These are phyloP conservation scores for Brachionus paranguensis DNA, from an alignment of 1,140 invertebrate species.

Conservation along the genomic window DNA sequence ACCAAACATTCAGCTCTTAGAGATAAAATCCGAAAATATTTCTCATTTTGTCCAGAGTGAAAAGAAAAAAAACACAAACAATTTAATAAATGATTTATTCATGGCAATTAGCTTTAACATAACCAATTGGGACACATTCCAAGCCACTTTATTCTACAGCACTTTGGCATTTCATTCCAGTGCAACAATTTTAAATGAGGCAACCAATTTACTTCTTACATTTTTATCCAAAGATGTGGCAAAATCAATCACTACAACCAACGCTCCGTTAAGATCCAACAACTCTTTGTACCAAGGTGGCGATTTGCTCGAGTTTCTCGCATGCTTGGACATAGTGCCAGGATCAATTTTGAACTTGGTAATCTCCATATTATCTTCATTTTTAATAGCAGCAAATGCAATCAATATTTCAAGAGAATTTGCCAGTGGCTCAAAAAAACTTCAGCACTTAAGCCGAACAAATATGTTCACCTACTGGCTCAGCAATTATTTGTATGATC, in stretches of 20 bases:
- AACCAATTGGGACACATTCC: neutral
- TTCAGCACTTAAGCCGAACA: neutral
- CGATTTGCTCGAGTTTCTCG: conserved; percentile 17
- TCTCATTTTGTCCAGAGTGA: neutral
- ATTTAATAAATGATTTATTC: neutral
- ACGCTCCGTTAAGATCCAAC: neutral
- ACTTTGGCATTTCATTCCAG: conserved; percentile 33
- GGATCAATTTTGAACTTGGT: conserved; percentile 1
- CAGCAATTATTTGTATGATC: conserved; percentile 13
- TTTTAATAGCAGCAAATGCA: neutral
- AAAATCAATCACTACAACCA: neutral
- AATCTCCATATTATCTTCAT: neutral
- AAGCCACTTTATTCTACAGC: conserved; percentile 26
- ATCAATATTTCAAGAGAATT: conserved; percentile 27
- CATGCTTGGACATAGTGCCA: conserved; percentile 27
- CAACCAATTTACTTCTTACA: conserved; percentile 9
- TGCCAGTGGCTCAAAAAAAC: neutral
- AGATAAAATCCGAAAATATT: neutral
- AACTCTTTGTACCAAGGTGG: neutral
- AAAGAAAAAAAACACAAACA: neutral
- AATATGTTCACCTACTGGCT: conserved; percentile 26
- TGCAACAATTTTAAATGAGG: neutral
- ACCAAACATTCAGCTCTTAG: neutral
- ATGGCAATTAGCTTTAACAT: conserved; percentile 16
- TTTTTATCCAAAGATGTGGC: neutral